Conservation (phyloP, 2,113 vertebrate genomes). For the Melanostigma gelatinosum region DNA sequence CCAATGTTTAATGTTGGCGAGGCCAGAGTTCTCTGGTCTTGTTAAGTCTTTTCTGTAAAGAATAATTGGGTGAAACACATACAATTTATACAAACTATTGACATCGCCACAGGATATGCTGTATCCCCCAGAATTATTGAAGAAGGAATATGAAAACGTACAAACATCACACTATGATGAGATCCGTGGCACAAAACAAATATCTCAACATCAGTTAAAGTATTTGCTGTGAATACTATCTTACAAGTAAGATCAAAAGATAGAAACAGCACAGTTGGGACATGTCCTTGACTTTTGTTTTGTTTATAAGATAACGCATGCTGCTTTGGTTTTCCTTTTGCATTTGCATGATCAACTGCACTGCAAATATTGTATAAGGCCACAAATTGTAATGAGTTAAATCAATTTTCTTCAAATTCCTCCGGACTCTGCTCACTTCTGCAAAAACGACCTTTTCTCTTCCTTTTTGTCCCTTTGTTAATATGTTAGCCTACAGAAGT, state of each 20-base stretch:
- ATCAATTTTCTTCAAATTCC: background rate
- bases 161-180: background rate
- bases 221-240: background rate
- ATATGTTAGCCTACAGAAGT: conserved; percentile 23
- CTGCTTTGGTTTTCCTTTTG: background rate
- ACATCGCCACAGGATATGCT: background rate
- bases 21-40: conserved; percentile 13
- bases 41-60: conserved; percentile 4
- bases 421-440: background rate
- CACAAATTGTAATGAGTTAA: background rate
- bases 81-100: background rate
- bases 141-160: conserved; percentile 10
- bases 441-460: background rate
- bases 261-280: background rate
- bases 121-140: background rate
- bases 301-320: background rate
- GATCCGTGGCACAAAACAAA: background rate
- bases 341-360: background rate
- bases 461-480: conserved; percentile 2
- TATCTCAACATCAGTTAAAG: background rate
- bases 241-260: background rate
- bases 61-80: conserved; percentile 14
- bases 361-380: background rate
- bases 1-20: conserved; percentile 54
- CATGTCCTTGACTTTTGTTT: background rate